Base-by-base conservation (phyloP, 2,113 vertebrate genomes). In the Erythrolamprus reginae region DNA sequence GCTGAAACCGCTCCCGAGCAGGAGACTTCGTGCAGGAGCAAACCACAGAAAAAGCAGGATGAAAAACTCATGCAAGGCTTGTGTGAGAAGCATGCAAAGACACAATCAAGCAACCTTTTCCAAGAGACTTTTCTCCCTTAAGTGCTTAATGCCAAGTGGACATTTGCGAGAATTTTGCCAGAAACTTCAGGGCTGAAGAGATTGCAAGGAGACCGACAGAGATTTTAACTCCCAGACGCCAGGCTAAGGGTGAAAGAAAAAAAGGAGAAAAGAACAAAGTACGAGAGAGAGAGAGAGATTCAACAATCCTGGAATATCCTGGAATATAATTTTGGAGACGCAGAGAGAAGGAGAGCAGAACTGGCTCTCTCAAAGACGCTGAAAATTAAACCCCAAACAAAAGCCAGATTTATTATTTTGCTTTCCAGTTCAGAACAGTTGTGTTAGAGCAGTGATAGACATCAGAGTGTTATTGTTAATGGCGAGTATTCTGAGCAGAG, bases 181-280 rank as follows among this genome's bases (percentile, higher is more conserved):
- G 96, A 91, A 92, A 94, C 93, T 89, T 96, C 95, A 95, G 58
- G 94, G 95, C 86, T 92, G 96, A 84, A 97, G 93, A 95, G 95
- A 86, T 92, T 92, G 95, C 85, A 91, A 93, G 94, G 91, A 93
- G 86, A 84, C 90, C 94, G 91, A 93, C 89, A 96, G 95, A 95
- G 91, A 90, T 90, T 94, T 95, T 96, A 94, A 96, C 94, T 89
- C 0, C 47, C 88, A 93, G 23, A 93, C 84, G 93, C 95, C 96
- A 96, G 94, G 96, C 95, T 95, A 95, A 96, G 95, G 96, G 95
- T 96, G 96, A 88, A 95, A 94, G 82, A 50, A 92, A 24, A 24
- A 33, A 82, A 82, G 88, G 24, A 28, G 88, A 95, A 88, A 82
- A 93, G 96, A 92, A 92, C 48, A 94, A 21, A 28, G 77, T 84